Base-by-base conservation (phyloP, 2,797 vertebrate genomes). In the Hippopotamyrus pictus region DNA sequence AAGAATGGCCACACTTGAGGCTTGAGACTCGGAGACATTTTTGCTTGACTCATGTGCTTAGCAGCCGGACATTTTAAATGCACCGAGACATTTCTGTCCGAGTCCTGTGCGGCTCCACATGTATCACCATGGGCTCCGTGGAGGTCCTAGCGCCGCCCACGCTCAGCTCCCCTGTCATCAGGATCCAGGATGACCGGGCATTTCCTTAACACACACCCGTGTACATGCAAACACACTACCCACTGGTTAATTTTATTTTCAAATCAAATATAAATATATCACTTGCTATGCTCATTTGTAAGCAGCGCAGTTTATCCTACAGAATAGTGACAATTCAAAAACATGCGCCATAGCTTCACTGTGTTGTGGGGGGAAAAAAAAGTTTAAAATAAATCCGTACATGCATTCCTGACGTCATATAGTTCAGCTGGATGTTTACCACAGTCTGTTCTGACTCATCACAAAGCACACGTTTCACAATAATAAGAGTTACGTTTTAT, bases 111-210 rank as follows among this genome's bases (percentile, higher is more conserved):
- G 46, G 48, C 17, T 50, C 51, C 50, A 54, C 57, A 37, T 59
- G 76, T 83, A 76, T 84, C 88, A 3, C 83, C 44, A 62, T 33
- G 6, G 22, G 59, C 29, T 44, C 84, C 83, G n/a, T 83, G 29
- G 9, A 41, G 89, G 89, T 89, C 89, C 83, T 89, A 89, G 53
- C 46, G 83, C 89, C 84, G 54, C 54, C 14, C 59, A n/a, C 57
- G 1, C 37, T 41, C 9, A 5, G 73, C 37, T 76, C 59, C 59
- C 22, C 25, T 11, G 62, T 29, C 62, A 29, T 25, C 25, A 14
- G 62, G 62, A 25, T 29, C 11, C 65, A 69, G 65, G 0, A 33
- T 33, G 25, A 33, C 65, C 25, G 65, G 65, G 65, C 65, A 37
- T 17, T 41, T 79, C 73, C 73, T 17, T 41, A 76, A 76, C 0